Evolutionary conservation across 1,140 invertebrate genomes (phyloP).

Genomic region (Ceratina calcarata): DNA sequence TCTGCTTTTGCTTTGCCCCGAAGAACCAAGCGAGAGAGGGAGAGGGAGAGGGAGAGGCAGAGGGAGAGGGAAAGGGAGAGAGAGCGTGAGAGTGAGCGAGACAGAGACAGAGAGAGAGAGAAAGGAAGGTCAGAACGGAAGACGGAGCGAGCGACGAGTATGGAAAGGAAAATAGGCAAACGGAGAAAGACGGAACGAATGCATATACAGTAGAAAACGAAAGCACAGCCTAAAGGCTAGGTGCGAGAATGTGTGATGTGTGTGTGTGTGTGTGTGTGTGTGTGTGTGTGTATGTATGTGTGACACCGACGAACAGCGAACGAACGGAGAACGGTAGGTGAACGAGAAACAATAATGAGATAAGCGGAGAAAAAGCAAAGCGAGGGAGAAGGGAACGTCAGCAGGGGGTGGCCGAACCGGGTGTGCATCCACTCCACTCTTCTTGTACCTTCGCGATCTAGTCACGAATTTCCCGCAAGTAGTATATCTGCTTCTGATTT

Average conservation of each 20-base stretch:
- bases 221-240: constrained; percentile 3
- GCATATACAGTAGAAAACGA: constrained; percentile 15
- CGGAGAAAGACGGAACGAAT: too few relatives aligned
- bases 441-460: constrained; percentile 11
- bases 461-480: constrained; percentile 2
- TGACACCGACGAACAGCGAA: constrained; percentile 17
- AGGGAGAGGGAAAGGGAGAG: neutral
- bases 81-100: neutral
- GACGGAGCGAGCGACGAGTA: too few relatives aligned
- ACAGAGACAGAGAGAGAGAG: constrained; percentile 24
- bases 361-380: neutral
- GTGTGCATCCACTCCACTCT: neutral
- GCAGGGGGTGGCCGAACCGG: neutral
- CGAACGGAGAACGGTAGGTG: constrained; percentile 14
- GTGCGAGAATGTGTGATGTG: too few relatives aligned
- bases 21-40: constrained; percentile 29
- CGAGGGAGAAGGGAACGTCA: neutral
- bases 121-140: neutral
- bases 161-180: too few relatives aligned
- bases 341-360: constrained; percentile 6
- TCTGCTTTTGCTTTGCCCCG: constrained; percentile 27
- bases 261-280: too few relatives aligned
- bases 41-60: neutral
- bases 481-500: constrained; percentile 1
- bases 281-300: too few relatives aligned